A percentile compares a stretch with the other conserved stretches of the same genome.
These are phyloP conservation scores for Diploptera punctata DNA, from an alignment of 2,888 invertebrate genomes.

Conservation along the genomic window DNA sequence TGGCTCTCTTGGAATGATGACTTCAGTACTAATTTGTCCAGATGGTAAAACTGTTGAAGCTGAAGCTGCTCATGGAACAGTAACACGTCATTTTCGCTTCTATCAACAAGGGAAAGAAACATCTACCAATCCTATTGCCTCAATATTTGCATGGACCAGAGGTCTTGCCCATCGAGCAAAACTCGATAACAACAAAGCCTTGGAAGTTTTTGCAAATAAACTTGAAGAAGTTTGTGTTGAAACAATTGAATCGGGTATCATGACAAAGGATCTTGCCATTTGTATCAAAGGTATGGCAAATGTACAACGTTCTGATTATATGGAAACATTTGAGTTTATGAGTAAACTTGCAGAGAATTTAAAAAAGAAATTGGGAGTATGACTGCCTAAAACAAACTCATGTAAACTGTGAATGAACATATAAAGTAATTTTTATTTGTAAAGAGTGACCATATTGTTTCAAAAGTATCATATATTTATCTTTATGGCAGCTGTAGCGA, in stretches of 20 bases:
- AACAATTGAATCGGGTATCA: slow-evolving; percentile 92
- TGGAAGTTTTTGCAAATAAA: slow-evolving; percentile 82
- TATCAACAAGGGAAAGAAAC: slow-evolving; percentile 96
- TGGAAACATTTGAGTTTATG: slow-evolving; percentile 97
- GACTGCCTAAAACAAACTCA: slow-evolving; percentile 53
- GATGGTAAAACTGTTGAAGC: slow-evolving; percentile 98
- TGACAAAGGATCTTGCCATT: slow-evolving; percentile 99
- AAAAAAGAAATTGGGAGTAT: slow-evolving; percentile 64
- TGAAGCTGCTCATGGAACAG: slow-evolving; percentile 98
- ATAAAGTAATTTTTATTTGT: no score
- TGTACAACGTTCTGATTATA: slow-evolving; percentile 80
- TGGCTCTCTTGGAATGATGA: slow-evolving; percentile 97
- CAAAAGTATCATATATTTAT: no score
- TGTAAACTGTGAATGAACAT: slow-evolving; percentile 2
- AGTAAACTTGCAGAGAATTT: slow-evolving; percentile 93
- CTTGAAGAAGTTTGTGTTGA: slow-evolving; percentile 91
- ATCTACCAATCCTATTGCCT: slow-evolving; percentile 98
- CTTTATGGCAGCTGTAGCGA: no score
- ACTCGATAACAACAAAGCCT: slow-evolving; percentile 80
- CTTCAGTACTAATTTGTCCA: slow-evolving; percentile 94
- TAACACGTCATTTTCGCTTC: slow-evolving; percentile 87
- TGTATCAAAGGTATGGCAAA: slow-evolving; percentile 94
- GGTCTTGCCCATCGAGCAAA: slow-evolving; percentile 94
- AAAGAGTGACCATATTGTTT: no score
- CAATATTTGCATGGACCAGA: slow-evolving; percentile 98